A percentile compares a stretch with the other conserved stretches of the same genome.
Evolutionary conservation across 2,797 vertebrate genomes (phyloP).

Genomic region (Peromyscus nudipes): DNA sequence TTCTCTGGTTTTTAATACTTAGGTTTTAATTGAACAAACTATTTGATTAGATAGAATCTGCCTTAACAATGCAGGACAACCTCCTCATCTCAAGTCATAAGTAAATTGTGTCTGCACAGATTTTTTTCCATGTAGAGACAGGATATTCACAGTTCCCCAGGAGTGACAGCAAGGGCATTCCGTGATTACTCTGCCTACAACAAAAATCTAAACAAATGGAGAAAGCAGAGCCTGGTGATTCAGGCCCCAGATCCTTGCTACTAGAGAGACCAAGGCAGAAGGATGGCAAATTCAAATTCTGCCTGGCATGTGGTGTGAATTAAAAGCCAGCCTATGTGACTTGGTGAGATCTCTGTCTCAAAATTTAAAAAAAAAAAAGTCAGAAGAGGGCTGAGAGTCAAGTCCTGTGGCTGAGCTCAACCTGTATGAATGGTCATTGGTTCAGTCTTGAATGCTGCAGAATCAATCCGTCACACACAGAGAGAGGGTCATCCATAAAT

Average conservation of each 20-base stretch:
- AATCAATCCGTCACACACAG: too few relatives aligned
- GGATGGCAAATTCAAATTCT: background rate
- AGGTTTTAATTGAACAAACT: background rate
- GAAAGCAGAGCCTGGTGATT: background rate
- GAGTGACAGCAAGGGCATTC: too few relatives aligned
- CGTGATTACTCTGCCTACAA: background rate
- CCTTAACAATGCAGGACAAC: too few relatives aligned
- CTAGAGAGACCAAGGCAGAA: too few relatives aligned
- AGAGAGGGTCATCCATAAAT: background rate
- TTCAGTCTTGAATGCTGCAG: background rate
- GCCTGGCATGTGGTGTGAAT: background rate
- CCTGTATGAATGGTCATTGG: too few relatives aligned
- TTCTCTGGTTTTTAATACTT: background rate
- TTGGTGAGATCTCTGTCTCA: background rate
- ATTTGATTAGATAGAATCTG: background rate
- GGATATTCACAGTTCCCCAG: background rate
- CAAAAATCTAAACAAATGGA: background rate
- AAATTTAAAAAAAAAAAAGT: background rate
- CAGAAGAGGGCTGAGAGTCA: background rate
- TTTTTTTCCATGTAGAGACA: fast-evolving
- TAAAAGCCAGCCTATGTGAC: background rate
- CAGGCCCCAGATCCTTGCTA: background rate
- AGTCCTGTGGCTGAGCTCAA: background rate
- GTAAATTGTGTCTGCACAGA: background rate
- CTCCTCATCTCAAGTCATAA: background rate